These are phyloP conservation scores for Yponomeuta sedellus DNA, from an alignment of 2,888 invertebrate genomes.

Conservation along the genomic window DNA sequence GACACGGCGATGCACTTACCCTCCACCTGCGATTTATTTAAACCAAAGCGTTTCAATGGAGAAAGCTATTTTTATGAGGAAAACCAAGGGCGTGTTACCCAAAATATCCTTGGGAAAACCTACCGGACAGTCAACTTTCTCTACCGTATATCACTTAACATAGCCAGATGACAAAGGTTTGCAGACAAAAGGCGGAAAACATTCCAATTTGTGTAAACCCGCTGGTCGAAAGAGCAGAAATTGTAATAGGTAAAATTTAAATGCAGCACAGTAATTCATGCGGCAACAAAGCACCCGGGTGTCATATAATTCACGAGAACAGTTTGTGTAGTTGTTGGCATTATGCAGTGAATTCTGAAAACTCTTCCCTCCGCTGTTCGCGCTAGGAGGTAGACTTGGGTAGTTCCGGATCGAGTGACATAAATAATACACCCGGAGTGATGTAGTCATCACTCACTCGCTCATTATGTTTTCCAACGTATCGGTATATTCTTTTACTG, in stretches of 20 bases:
- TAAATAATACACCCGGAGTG: too few relatives aligned
- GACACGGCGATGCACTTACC: conserved; percentile 22
- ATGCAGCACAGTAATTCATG: not conserved
- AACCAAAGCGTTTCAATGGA: not conserved
- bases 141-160: too few relatives aligned
- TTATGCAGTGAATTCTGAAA: not conserved
- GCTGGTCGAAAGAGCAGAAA: not conserved
- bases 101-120: too few relatives aligned
- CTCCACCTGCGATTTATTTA: conserved; percentile 3
- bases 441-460: too few relatives aligned
- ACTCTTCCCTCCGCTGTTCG: not conserved
- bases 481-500: too few relatives aligned
- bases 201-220: too few relatives aligned
- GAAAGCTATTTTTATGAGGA: not conserved
- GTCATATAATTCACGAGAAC: conserved; percentile 3
- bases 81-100: too few relatives aligned
- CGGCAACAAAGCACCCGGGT: not conserved
- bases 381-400: too few relatives aligned
- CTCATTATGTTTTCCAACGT: too few relatives aligned
- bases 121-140: not conserved
- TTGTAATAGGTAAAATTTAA: not conserved
- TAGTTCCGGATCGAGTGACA: too few relatives aligned
- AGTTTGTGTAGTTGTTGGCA: not conserved
- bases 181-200: too few relatives aligned
- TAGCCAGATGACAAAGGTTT: too few relatives aligned